Percentiles rank a stretch among this genome's conserved stretches.
These are phyloP conservation scores for Eumeta japonica DNA, from an alignment of 1,140 invertebrate genomes.

Conservation along the genomic window DNA sequence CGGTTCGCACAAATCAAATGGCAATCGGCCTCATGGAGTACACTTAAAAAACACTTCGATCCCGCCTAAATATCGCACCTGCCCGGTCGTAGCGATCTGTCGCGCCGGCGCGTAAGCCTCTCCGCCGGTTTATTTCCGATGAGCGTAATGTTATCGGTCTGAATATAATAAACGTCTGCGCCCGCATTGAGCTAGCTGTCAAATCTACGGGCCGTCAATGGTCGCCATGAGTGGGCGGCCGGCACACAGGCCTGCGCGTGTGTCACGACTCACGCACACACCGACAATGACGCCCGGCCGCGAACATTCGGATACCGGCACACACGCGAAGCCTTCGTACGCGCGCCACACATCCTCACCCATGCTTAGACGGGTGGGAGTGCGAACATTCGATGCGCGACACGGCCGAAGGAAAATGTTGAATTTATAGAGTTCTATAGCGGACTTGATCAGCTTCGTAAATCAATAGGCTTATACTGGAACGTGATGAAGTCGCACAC, in stretches of 20 bases:
- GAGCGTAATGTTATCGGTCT: conserved; percentile 42
- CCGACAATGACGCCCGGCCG: conserved; percentile 44
- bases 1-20: conserved; percentile 42
- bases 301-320: conserved; percentile 39
- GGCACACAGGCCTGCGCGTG: conserved; percentile 35
- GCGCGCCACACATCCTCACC: conserved; percentile 32
- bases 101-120: too few species aligned
- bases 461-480: conserved; percentile 49
- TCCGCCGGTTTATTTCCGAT: too few species aligned
- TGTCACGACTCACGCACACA: conserved; percentile 43
- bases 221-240: conserved; percentile 49
- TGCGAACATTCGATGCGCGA: conserved; percentile 55
- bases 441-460: conserved; percentile 45
- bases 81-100: too few species aligned
- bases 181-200: conserved; percentile 58
- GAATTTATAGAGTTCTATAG: conserved; percentile 34
- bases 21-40: too few species aligned
- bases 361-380: conserved; percentile 51
- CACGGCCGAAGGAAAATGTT: conserved; percentile 51
- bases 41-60: too few species aligned
- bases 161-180: conserved; percentile 54
- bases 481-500: conserved; percentile 31
- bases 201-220: conserved; percentile 57
- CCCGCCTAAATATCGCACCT: too few species aligned
- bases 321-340: conserved; percentile 37